Percentiles rank a stretch among this genome's conserved stretches.
phyloP scores from a whole-genome alignment of 1,140 invertebrate genomes.

The Drosophila tsacasi region DNA sequence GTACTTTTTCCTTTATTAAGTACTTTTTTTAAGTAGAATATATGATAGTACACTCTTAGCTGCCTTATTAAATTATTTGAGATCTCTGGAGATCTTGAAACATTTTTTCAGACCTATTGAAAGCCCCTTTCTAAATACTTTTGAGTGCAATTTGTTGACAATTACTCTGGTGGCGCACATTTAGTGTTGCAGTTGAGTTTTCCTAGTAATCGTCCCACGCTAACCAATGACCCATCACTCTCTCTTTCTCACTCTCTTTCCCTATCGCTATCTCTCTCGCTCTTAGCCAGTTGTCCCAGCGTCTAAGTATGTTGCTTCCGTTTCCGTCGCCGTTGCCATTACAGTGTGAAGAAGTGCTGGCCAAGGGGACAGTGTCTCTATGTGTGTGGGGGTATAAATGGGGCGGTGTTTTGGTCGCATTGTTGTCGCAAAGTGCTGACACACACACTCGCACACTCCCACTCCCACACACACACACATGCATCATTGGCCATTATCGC shows the following conservation, averaged over 20 bases:
- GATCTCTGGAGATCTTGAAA: not conserved
- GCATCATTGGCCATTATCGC: conserved; percentile 79
- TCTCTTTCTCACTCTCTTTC: not conserved
- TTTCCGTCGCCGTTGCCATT: conserved; percentile 71
- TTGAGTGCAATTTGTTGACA: conserved; percentile 36
- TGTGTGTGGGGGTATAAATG: conserved; percentile 10
- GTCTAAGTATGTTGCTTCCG: conserved; percentile 79
- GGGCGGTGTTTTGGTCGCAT: conserved; percentile 45
- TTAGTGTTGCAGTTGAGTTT: conserved; percentile 62
- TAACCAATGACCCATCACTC: conserved; percentile 8
- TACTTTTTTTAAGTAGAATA: not conserved
- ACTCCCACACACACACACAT: conserved; percentile 41
- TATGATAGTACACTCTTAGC: too few relatives aligned
- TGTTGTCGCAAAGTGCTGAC: conserved; percentile 75
- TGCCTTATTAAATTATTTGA: too few relatives aligned
- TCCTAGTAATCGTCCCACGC: not conserved
- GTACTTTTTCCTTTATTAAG: too few relatives aligned
- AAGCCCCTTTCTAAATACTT: not conserved
- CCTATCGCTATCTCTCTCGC: not conserved
- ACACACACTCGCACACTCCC: conserved; percentile 31
- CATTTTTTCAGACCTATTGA: not conserved
- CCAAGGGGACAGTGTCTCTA: conserved; percentile 13
- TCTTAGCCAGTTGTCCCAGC: conserved; percentile 13
- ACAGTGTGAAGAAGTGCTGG: conserved; percentile 44
- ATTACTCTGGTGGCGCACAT: conserved; percentile 60